phyloP scores from a whole-genome alignment of 2,888 invertebrate genomes.

The Hyles lineata region DNA sequence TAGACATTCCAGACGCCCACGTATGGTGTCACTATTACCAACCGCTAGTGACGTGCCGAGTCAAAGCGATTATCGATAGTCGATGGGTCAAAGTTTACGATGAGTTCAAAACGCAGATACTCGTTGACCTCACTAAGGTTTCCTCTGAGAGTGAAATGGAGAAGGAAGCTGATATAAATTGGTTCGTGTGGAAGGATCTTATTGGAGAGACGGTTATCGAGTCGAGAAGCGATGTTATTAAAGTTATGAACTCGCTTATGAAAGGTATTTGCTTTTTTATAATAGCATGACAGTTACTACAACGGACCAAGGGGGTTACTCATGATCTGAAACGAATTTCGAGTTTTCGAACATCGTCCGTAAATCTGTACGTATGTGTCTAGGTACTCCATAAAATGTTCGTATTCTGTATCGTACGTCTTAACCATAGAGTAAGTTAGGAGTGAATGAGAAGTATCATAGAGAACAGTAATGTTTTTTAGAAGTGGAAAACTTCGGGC shows the following conservation, averaged over 20 bases:
- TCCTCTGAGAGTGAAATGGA: conserved; percentile 76
- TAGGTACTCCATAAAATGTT: too few relatives aligned
- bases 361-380: too few relatives aligned
- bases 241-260: conserved; percentile 79
- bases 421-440: too few relatives aligned
- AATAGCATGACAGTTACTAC: conserved; percentile 29
- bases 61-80: conserved; percentile 85
- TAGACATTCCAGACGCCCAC: conserved; percentile 84
- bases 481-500: too few relatives aligned
- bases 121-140: conserved; percentile 71
- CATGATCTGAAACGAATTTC: too few relatives aligned
- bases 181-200: conserved; percentile 91
- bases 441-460: too few relatives aligned
- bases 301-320: too few relatives aligned
- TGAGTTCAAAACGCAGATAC: conserved; percentile 67
- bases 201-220: conserved; percentile 79
- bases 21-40: conserved; percentile 91
- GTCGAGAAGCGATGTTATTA: conserved; percentile 74
- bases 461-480: too few relatives aligned
- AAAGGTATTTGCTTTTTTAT: conserved; percentile 59
- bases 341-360: too few relatives aligned
- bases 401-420: too few relatives aligned
- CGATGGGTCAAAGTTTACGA: conserved; percentile 74
- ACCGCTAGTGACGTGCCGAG: conserved; percentile 88
- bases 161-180: conserved; percentile 87